Conservation (phyloP, 2,888 invertebrate genomes). For the Tiliacea aurago region DNA sequence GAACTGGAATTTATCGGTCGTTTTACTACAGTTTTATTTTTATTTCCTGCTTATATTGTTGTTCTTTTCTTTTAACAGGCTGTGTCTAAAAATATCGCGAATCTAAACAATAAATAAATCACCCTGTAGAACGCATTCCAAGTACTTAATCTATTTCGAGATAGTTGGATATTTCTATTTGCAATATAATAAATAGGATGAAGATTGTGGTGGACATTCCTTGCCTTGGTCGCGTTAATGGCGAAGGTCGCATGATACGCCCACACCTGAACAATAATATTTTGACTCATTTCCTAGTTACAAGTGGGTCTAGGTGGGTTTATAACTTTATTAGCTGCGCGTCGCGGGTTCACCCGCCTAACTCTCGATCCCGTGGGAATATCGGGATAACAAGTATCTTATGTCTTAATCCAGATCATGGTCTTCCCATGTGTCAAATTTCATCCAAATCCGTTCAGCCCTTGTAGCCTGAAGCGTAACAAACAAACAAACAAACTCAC, state of each 20-base stretch:
- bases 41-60: conserved; percentile 11
- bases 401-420: too few relatives aligned
- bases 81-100: conserved; percentile 21
- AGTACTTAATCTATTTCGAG: conserved; percentile 69
- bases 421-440: too few relatives aligned
- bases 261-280: conserved; percentile 79
- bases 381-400: too few relatives aligned
- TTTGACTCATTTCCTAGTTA: conserved; percentile 80
- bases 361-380: too few relatives aligned
- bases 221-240: conserved; percentile 73
- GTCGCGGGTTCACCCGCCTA: too few relatives aligned
- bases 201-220: conserved; percentile 78
- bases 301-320: conserved; percentile 70
- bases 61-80: conserved; percentile 18
- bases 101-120: conserved; percentile 48
- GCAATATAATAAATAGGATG: conserved; percentile 73
- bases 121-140: conserved; percentile 44
- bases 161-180: conserved; percentile 67
- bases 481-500: too few relatives aligned
- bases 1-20: conserved; percentile 21
- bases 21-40: conserved; percentile 21
- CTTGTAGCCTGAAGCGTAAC: too few relatives aligned
- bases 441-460: too few relatives aligned
- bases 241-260: conserved; percentile 79
- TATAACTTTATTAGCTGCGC: conserved; percentile 20